Percentiles rank a stretch among this genome's conserved stretches.
phyloP scores from a whole-genome alignment of 2,888 invertebrate genomes.

The Dryococelus australis region DNA sequence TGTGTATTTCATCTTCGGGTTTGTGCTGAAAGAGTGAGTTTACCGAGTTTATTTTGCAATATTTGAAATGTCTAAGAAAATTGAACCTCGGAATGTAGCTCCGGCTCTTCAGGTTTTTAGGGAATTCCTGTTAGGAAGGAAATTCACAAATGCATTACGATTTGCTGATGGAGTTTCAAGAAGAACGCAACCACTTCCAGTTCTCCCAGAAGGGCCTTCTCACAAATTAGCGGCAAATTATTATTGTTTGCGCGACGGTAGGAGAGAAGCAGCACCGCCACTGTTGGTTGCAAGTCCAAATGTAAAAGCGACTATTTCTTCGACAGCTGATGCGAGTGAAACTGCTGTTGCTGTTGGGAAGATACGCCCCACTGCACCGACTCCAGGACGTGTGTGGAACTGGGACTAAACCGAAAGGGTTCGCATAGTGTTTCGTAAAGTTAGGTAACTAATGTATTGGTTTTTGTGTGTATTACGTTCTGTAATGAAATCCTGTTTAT shows the following conservation, averaged over 20 bases:
- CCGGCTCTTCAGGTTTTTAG: constrained; percentile 69
- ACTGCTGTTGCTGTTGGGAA: constrained; percentile 27
- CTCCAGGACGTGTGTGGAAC: constrained; percentile 65
- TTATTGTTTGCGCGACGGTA: constrained; percentile 82
- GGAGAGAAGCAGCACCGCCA: constrained; percentile 78
- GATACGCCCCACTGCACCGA: constrained; percentile 66
- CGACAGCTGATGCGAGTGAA: constrained; percentile 7
- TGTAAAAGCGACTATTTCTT: neutral
- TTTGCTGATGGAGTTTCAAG: constrained; percentile 71
- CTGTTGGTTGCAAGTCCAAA: constrained; percentile 33
- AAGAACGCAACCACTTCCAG: constrained; percentile 83
- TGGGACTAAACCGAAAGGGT: constrained; percentile 63
- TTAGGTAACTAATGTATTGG: too few relatives aligned
- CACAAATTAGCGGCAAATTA: constrained; percentile 83
- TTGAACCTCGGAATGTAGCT: constrained; percentile 69
- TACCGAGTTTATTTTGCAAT: too few relatives aligned
- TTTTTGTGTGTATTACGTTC: too few relatives aligned
- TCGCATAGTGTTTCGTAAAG: too few relatives aligned
- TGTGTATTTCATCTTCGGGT: too few relatives aligned
- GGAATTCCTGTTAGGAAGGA: constrained; percentile 72
- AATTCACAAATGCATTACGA: constrained; percentile 68
- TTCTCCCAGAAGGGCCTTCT: constrained; percentile 81
- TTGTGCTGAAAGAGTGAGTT: too few relatives aligned
- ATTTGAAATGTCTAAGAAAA: constrained; percentile 45
- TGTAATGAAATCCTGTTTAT: too few relatives aligned